Evolutionary conservation across 2,888 invertebrate species (phyloP).

Genomic region (Leptura quadrifasciata): DNA sequence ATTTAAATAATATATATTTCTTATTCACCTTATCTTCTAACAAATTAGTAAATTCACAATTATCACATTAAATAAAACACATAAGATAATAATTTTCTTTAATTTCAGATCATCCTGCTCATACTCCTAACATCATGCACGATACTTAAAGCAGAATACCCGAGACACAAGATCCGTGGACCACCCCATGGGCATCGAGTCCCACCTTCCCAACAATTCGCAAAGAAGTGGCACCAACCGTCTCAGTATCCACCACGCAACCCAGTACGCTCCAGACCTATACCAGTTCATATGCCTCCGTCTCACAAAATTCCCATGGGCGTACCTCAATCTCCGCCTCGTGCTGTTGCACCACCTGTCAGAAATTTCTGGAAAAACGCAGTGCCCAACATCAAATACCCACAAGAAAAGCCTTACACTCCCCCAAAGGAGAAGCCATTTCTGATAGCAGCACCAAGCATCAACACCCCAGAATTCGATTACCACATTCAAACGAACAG

Average conservation of each 20-base stretch:
- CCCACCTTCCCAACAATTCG: slow-evolving; percentile 58
- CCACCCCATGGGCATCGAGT: slow-evolving; percentile 55
- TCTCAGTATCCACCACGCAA: slow-evolving; percentile 45
- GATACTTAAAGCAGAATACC: slow-evolving; percentile 49
- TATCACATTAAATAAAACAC: too few relatives aligned
- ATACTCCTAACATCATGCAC: slow-evolving; percentile 53
- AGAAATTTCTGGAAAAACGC: slow-evolving; percentile 64
- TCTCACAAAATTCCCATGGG: slow-evolving; percentile 60
- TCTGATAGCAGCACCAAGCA: slow-evolving; percentile 63
- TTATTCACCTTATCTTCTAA: too few relatives aligned
- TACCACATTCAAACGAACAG: slow-evolving; percentile 70
- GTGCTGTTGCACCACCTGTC: slow-evolving; percentile 54
- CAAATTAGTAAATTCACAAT: too few relatives aligned
- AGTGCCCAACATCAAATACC: slow-evolving; percentile 36
- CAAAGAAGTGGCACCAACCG: slow-evolving; percentile 65
- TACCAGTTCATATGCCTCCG: slow-evolving; percentile 61
- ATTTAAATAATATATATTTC: too few relatives aligned
- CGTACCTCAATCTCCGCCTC: slow-evolving; percentile 45
- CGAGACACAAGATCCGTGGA: slow-evolving; percentile 52
- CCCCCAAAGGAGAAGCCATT: slow-evolving; percentile 43
- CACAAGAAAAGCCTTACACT: slow-evolving; percentile 49
- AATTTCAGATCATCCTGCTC: slow-evolving; percentile 57
- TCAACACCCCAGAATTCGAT: slow-evolving; percentile 66
- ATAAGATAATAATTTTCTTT: background rate
- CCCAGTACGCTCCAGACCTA: slow-evolving; percentile 53